Evolutionary conservation across 2,113 vertebrate genomes (phyloP).

Genomic region (Urocolius indicus): DNA sequence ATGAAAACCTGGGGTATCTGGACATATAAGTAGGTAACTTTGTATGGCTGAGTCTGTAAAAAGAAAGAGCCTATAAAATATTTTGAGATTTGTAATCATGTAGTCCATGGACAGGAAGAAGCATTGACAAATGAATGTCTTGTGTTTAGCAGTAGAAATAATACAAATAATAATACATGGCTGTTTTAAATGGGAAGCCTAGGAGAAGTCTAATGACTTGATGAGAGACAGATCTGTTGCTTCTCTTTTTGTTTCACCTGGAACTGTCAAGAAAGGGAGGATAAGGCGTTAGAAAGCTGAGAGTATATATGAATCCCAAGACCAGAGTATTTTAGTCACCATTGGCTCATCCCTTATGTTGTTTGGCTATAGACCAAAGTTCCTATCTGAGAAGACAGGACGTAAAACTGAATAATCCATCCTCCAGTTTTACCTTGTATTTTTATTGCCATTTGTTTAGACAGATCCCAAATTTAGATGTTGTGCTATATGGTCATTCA

Average conservation of each 20-base stretch:
- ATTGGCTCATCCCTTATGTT: conserved; percentile 19
- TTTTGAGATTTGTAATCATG: background rate
- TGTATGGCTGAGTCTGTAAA: background rate
- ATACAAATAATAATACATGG: background rate
- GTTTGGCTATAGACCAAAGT: conserved; percentile 14
- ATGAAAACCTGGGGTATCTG: background rate
- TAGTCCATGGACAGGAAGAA: background rate
- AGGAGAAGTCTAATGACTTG: background rate
- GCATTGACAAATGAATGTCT: background rate
- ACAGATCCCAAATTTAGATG: background rate
- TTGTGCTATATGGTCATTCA: background rate
- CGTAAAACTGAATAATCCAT: conserved; percentile 7
- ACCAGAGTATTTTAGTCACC: conserved; percentile 13
- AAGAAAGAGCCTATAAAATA: background rate
- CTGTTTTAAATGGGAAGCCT: background rate
- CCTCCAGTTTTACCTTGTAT: background rate
- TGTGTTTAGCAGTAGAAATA: background rate
- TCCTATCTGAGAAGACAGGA: conserved; percentile 31
- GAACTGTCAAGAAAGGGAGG: background rate
- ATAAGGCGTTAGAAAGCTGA: background rate
- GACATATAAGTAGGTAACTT: background rate
- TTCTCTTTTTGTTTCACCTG: background rate
- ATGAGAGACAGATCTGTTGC: background rate
- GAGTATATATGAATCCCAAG: background rate
- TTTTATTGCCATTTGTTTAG: background rate